phyloP scores from a whole-genome alignment of 1,140 invertebrate genomes.

The Delia radicum region DNA sequence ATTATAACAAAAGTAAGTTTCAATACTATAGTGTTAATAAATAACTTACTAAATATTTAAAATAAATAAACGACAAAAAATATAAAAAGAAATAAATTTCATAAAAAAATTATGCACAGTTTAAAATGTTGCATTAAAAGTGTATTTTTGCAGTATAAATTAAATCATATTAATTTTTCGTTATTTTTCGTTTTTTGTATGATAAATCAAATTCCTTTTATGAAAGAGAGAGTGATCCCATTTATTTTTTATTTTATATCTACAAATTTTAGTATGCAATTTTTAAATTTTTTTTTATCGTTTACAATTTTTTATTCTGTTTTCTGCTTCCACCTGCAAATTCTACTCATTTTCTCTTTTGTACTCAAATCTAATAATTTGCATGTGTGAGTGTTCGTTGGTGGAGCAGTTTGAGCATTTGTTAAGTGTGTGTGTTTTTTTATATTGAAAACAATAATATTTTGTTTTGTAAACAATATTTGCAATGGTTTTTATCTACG shows the following conservation, averaged over 20 bases:
- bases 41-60: too few species aligned
- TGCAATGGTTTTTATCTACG: conserved; percentile 11
- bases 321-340: conserved; percentile 3
- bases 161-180: too few species aligned
- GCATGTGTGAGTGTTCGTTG: not conserved
- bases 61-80: too few species aligned
- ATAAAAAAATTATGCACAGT: not conserved
- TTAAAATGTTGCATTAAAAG: not conserved
- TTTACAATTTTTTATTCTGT: not conserved
- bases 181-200: not conserved
- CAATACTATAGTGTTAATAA: too few species aligned
- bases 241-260: too few species aligned
- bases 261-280: not conserved
- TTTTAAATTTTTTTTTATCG: not conserved
- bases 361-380: not conserved
- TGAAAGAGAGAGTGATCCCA: conserved; percentile 22
- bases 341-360: conserved; percentile 6
- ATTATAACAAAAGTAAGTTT: not conserved
- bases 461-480: conserved; percentile 30
- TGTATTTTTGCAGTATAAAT: too few species aligned
- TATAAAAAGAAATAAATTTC: not conserved
- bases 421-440: not conserved
- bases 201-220: conserved; percentile 13
- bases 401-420: not conserved
- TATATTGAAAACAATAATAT: conserved; percentile 15